Percentiles rank a stretch among this genome's conserved stretches.
Conservation (phyloP, 2,888 invertebrate genomes). For the Pristionchus maxplancki region DNA sequence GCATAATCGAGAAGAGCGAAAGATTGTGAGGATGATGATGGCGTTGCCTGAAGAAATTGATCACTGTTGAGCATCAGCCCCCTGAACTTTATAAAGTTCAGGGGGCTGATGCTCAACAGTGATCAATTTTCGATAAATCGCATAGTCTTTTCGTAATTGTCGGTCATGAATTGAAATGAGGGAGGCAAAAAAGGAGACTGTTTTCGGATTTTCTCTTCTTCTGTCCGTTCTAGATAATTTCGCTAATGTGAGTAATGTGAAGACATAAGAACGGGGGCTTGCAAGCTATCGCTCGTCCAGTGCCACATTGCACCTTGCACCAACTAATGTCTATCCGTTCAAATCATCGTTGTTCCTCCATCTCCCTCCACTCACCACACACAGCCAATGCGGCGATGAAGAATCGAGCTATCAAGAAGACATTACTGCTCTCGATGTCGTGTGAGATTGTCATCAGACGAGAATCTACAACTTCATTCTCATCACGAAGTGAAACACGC, state of each 20-base stretch:
- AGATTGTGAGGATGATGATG: constrained; percentile 50
- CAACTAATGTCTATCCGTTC: background rate
- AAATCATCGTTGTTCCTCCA: background rate
- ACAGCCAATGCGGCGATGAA: constrained; percentile 42
- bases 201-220: background rate
- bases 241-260: background rate
- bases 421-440: constrained; percentile 32
- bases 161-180: too few relatives aligned
- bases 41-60: constrained; percentile 12
- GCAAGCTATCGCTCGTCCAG: too few relatives aligned
- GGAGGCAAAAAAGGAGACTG: background rate
- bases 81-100: too few relatives aligned
- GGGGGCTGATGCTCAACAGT: too few relatives aligned
- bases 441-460: constrained; percentile 20
- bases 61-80: too few relatives aligned
- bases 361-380: background rate
- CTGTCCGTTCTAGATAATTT: background rate
- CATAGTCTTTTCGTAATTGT: too few relatives aligned
- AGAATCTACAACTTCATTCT: background rate
- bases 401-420: constrained; percentile 28
- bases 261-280: background rate
- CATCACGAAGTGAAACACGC: background rate
- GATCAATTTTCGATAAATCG: too few relatives aligned
- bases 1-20: constrained; percentile 44
- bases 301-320: too few relatives aligned